These are phyloP conservation scores for Andricus curvator DNA, from an alignment of 2,888 invertebrate genomes.

Conservation along the genomic window DNA sequence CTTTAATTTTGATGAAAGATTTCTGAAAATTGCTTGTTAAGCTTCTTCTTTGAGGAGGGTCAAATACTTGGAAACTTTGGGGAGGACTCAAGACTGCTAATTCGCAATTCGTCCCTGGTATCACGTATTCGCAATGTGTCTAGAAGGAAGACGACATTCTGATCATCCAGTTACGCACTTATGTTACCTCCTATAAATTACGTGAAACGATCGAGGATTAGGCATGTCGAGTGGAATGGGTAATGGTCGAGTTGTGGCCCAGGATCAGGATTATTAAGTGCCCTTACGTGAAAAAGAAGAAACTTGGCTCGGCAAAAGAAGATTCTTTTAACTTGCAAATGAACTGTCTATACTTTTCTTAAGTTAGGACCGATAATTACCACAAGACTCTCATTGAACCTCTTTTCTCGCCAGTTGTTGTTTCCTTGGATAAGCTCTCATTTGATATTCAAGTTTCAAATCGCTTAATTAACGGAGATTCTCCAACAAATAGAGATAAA, in stretches of 20 bases:
- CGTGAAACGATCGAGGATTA: slow-evolving; percentile 7
- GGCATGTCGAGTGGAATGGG: slow-evolving; percentile 1
- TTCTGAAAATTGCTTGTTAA: background rate
- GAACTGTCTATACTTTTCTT: background rate
- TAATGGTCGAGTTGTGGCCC: slow-evolving; percentile 9
- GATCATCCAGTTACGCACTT: slow-evolving; percentile 15
- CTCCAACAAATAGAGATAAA: background rate
- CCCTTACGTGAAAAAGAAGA: slow-evolving; percentile 19
- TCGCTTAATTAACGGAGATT: background rate
- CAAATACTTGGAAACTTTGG: background rate
- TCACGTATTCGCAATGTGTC: background rate
- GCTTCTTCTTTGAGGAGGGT: background rate
- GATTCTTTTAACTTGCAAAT: background rate
- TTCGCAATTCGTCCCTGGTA: background rate
- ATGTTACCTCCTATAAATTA: slow-evolving; percentile 26
- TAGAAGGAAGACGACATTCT: background rate
- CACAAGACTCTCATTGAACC: slow-evolving; percentile 13
- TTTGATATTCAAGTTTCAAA: slow-evolving; percentile 5
- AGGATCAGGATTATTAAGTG: slow-evolving; percentile 26
- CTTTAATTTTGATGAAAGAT: too few relatives aligned
- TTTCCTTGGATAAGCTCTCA: slow-evolving; percentile 3
- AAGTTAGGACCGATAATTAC: background rate
- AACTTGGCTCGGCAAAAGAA: background rate
- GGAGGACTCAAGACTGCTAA: background rate
- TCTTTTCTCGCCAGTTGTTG: background rate